A percentile compares a stretch with the other conserved stretches of the same genome.
phyloP scores from a whole-genome alignment of 2,888 invertebrate genomes.

The Scaeva pyrastri region DNA sequence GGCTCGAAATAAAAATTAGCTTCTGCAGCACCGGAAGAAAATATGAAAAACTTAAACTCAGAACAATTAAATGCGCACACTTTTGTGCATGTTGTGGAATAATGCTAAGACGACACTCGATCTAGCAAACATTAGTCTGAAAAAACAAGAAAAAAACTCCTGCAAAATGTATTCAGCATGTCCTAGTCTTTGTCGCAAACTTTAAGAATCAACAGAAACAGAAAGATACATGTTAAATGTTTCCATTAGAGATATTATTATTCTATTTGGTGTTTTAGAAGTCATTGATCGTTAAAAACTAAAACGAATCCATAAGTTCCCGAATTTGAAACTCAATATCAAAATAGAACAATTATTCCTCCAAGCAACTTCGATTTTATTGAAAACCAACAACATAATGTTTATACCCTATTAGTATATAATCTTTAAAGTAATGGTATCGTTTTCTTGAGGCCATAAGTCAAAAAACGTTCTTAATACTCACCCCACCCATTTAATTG shows the following conservation, averaged over 20 bases:
- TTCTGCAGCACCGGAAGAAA: constrained; percentile 4
- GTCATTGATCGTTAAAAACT: too few relatives aligned
- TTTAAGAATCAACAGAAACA: too few relatives aligned
- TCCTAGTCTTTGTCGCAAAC: too few relatives aligned
- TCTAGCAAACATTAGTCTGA: too few relatives aligned
- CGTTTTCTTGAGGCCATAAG: constrained; percentile 19
- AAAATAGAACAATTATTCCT: not conserved
- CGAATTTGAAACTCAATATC: not conserved
- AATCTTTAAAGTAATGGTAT: constrained; percentile 2
- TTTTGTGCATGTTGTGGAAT: too few relatives aligned
- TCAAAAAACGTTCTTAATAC: constrained; percentile 34
- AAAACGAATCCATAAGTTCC: not conserved
- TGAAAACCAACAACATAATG: not conserved
- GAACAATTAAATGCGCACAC: not conserved
- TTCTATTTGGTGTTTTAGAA: too few relatives aligned
- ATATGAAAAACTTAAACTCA: not conserved
- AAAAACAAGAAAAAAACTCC: too few relatives aligned
- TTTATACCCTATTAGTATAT: not conserved
- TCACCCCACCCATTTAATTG: constrained; percentile 41
- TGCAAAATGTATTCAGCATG: too few relatives aligned
- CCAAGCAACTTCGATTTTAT: too few relatives aligned
- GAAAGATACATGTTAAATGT: too few relatives aligned
- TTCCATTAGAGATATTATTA: too few relatives aligned
- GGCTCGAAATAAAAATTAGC: not conserved
- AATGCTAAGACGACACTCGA: too few relatives aligned